A percentile compares a stretch with the other conserved stretches of the same genome.
Conservation (phyloP, 2,888 invertebrate genomes). For the Brachypalpus laphriformis region DNA sequence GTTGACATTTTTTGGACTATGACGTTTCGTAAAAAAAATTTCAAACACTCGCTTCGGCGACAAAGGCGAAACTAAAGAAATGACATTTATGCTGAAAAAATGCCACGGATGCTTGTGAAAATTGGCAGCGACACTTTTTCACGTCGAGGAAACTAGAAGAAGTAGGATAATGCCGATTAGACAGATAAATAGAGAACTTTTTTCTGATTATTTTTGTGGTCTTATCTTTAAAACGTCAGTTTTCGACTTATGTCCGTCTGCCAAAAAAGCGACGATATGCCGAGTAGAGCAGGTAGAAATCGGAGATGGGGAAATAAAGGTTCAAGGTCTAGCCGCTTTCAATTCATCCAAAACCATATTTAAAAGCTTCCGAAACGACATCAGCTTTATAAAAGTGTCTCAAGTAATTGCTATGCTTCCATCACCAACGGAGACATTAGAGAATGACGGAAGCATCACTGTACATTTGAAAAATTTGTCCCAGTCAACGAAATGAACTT, state of each 20-base stretch:
- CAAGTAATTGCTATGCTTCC: slow-evolving; percentile 6
- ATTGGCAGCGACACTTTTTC: slow-evolving; percentile 11
- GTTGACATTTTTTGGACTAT: not conserved
- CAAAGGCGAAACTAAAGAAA: too few species aligned
- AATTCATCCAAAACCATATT: not conserved
- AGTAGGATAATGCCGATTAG: not conserved
- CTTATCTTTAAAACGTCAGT: not conserved
- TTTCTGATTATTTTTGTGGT: not conserved
- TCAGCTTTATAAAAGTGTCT: not conserved
- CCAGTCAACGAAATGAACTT: too few species aligned
- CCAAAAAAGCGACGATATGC: too few species aligned
- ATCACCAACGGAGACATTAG: too few species aligned
- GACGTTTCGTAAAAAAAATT: too few species aligned
- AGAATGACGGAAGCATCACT: too few species aligned
- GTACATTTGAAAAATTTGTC: too few species aligned
- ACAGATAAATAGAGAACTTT: not conserved
- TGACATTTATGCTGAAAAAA: slow-evolving; percentile 17
- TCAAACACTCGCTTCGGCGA: too few species aligned
- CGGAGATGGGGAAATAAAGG: not conserved
- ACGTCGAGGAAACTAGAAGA: not conserved
- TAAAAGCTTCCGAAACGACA: not conserved
- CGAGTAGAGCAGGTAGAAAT: too few species aligned
- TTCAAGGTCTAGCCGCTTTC: not conserved
- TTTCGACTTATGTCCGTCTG: not conserved
- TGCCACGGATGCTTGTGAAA: not conserved